phyloP scores from a whole-genome alignment of 2,797 vertebrate species.

The Gymnothorax reevesii region DNA sequence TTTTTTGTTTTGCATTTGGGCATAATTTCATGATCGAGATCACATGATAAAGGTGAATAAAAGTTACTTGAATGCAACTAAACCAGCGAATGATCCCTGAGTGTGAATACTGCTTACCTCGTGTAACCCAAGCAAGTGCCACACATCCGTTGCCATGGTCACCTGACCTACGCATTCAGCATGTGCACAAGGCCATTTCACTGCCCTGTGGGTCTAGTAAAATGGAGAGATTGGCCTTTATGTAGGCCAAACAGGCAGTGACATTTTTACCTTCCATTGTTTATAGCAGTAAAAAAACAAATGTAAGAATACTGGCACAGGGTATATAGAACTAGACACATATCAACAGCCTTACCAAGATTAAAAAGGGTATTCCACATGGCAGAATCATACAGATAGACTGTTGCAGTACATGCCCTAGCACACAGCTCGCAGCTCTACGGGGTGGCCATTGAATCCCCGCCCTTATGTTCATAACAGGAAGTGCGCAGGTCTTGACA shows the following conservation, averaged over 20 bases:
- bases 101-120: neutral
- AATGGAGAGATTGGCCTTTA: neutral
- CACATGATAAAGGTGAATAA: neutral
- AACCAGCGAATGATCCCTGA: neutral
- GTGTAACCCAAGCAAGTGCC: neutral
- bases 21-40: neutral
- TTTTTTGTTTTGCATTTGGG: neutral
- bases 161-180: neutral
- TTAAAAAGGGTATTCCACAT: neutral
- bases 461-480: neutral
- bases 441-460: neutral
- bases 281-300: neutral
- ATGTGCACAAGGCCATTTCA: neutral
- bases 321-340: neutral
- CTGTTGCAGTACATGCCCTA: neutral
- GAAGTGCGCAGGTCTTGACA: neutral
- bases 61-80: neutral
- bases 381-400: neutral
- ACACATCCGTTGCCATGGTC: constrained; percentile 5
- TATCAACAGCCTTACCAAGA: neutral
- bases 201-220: neutral
- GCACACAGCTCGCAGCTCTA: neutral
- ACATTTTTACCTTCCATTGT: neutral
- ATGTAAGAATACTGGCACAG: neutral
- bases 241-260: neutral